Conservation (phyloP, 2,113 vertebrate species). For the Psephotus haematonotus region DNA sequence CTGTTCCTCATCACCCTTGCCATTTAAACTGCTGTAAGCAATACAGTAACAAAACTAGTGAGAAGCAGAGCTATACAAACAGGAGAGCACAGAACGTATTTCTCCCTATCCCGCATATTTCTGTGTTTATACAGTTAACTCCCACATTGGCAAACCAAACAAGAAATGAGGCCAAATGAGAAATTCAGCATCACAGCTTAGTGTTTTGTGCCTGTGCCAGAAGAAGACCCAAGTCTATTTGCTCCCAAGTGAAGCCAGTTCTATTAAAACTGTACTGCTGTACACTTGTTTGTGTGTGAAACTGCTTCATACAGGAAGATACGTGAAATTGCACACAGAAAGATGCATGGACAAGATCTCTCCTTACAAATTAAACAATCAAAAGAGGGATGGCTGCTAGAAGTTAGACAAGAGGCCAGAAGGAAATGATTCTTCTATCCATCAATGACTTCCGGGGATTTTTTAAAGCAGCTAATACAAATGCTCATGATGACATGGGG, state of each 20-base stretch:
- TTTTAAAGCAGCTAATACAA: neutral
- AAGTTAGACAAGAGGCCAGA: neutral
- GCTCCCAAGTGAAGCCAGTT: neutral
- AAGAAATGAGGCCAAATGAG: conserved; percentile 41
- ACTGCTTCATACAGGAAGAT: neutral
- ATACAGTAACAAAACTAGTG: neutral
- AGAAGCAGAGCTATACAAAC: neutral
- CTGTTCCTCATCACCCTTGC: neutral
- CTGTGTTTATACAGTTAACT: conserved; percentile 42
- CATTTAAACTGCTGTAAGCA: neutral
- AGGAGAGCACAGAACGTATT: neutral
- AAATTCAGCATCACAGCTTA: neutral
- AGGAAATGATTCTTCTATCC: neutral
- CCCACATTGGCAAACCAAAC: conserved; percentile 38
- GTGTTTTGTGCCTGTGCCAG: neutral
- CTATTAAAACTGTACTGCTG: neutral
- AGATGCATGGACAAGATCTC: neutral
- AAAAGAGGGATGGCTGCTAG: neutral
- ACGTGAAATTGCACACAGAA: neutral
- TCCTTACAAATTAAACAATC: neutral
- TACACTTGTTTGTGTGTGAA: neutral
- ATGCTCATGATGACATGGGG: neutral
- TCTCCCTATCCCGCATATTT: neutral
- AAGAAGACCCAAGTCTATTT: neutral
- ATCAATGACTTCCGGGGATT: neutral